Evolutionary conservation across 1,140 invertebrate species (phyloP).

Genomic region (Colletes gigas): DNA sequence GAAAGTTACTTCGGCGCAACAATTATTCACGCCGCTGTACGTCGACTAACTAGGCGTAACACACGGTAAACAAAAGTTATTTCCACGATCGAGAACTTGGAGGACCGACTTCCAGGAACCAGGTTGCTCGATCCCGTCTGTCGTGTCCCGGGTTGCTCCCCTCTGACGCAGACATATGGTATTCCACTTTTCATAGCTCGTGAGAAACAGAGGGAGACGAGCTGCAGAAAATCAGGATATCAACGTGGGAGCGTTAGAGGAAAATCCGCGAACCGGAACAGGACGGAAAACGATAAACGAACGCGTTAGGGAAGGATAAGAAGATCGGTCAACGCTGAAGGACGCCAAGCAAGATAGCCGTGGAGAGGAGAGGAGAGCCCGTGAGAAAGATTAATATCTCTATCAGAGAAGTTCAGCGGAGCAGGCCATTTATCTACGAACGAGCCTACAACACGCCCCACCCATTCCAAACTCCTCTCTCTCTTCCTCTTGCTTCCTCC

Average conservation of each 20-base stretch:
- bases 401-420: slow-evolving; percentile 74
- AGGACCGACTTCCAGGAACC: slow-evolving; percentile 26
- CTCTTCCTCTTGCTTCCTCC: background rate
- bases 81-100: background rate
- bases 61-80: slow-evolving; percentile 12
- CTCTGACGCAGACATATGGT: slow-evolving; percentile 72
- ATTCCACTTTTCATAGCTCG: slow-evolving; percentile 68
- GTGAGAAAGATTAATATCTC: slow-evolving; percentile 77
- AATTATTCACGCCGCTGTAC: too few relatives aligned
- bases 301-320: background rate
- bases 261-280: background rate
- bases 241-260: background rate
- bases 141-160: slow-evolving; percentile 45
- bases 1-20: too few relatives aligned
- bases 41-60: too few relatives aligned
- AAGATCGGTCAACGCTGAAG: slow-evolving; percentile 24
- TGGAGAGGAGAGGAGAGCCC: slow-evolving; percentile 30
- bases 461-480: slow-evolving; percentile 30
- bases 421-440: slow-evolving; percentile 73
- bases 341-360: slow-evolving; percentile 14
- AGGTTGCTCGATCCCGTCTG: slow-evolving; percentile 30
- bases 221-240: slow-evolving; percentile 3
- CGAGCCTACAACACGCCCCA: slow-evolving; percentile 43
- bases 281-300: slow-evolving; percentile 22
- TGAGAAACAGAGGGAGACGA: slow-evolving; percentile 20